phyloP scores from a whole-genome alignment of 92 coral and sea anemone genomes.

The Bergia puertoricense region DNA sequence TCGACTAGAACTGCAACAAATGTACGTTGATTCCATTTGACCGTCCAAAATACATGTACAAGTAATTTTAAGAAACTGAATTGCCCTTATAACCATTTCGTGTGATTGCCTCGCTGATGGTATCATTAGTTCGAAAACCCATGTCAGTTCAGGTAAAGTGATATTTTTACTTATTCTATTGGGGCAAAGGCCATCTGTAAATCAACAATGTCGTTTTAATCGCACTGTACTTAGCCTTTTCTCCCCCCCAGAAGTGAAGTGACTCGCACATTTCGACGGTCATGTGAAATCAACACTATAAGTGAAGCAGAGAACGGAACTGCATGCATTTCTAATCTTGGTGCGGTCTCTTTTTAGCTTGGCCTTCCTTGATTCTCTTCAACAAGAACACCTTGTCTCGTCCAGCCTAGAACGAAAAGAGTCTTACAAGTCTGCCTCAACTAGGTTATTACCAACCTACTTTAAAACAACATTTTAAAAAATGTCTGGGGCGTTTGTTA shows the following conservation, averaged over 20 bases:
- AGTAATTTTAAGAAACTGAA: too few relatives aligned
- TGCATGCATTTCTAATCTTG: slow-evolving; percentile 4
- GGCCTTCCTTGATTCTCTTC: slow-evolving; percentile 60
- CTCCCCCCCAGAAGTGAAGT: too few relatives aligned
- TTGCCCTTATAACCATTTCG: too few relatives aligned
- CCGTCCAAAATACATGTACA: too few relatives aligned
- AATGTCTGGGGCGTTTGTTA: too few relatives aligned
- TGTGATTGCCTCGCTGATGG: too few relatives aligned
- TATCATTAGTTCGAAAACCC: background rate
- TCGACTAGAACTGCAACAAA: too few relatives aligned
- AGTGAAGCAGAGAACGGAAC: background rate
- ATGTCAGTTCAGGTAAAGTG: background rate
- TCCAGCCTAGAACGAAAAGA: slow-evolving; percentile 74
- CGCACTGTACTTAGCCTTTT: too few relatives aligned
- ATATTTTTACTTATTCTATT: background rate
- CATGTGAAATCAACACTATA: background rate
- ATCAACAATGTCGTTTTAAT: background rate
- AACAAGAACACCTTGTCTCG: slow-evolving; percentile 92
- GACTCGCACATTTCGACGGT: background rate
- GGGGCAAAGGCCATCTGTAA: background rate
- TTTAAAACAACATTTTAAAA: too few relatives aligned
- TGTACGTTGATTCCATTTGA: too few relatives aligned
- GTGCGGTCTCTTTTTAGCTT: slow-evolving; percentile 32
- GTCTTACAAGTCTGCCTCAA: background rate
- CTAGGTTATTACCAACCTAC: too few relatives aligned